Evolutionary conservation across 2,888 invertebrate species (phyloP), one percentile per base, ranked within the genome.

Genomic region (Dasysyrphus tricinctus): DNA sequence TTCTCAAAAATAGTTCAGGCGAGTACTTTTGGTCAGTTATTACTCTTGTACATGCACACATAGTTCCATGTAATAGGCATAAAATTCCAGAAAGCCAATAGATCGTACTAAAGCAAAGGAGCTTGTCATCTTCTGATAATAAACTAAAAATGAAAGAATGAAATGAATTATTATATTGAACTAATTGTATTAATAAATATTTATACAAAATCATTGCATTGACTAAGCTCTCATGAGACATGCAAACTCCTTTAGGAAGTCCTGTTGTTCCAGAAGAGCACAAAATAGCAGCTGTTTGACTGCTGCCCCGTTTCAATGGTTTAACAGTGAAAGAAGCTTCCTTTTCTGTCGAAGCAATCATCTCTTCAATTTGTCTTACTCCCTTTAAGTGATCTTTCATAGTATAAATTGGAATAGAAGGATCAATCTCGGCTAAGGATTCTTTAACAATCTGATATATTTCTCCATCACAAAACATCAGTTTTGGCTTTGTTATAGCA

Each of bases 401-500:
- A 2, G 79, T 89, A 42, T 80, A 89, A 44, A 90, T 89, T 6
- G 39, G 65, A 7, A 77, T 67, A 24, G 74, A 37, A 9, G 86
- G 54, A 19, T 75, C 34, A 3, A 88, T 19, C 57, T 89, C 88
- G 0, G 67, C 51, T 0, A 90, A 56, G 7, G 88, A 76, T 2
- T 59, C 39, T 44, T 88, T 74, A 3, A 90, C 88, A 8, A 51
- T 82, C 1, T 88, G 81, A 69, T 91, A 92, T 73, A 89, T 83
- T 0, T 78, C 78, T 3, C 90, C 90, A 88, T 92, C 92, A 77
- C 92, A 92, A 69, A 92, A 92, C 49, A 92, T 91, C 7, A 92
- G 47, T 16, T 90, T 90, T 0, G 92, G 92, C 11, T 90, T 90
- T 3, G 92, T 91, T 54, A 90, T 89, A 59, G 89, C 89, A 57